Evolutionary conservation across 2,888 invertebrate species (phyloP), one percentile per base, ranked within the genome.

Genomic region (Macaria liturata): DNA sequence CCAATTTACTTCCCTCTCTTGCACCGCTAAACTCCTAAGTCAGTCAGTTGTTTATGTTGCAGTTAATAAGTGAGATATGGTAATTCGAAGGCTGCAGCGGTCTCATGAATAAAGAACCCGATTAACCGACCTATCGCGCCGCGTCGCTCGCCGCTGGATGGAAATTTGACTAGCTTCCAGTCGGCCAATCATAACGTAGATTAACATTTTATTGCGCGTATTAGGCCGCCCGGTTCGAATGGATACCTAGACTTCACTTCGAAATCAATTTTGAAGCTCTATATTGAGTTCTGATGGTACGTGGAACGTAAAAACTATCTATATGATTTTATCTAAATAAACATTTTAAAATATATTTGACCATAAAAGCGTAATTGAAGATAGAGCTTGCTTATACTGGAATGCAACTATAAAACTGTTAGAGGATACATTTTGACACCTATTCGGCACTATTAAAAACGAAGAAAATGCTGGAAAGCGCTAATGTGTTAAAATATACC

Each of bases 141-240:
- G 47, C 52, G 53, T 4, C 34, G 5, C 4, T 7, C 3, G 34
- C 34, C 34, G 3, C 34, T 7, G 34, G 7, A 7, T 4, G 34
- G 44, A 20, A 65, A 65, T 62, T 58, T 54, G 54, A 60, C 58
- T 58, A 67, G 66, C 64, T 58, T 49, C 68, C 59, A 67, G 65
- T 63, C 64, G 61, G 74, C 75, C 79, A 78, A 80, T 80, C 78
- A 81, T 80, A 77, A 70, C 71, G 65, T 62, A 68, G 68, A 81
- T 81, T 80, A 76, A 73, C 76, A 76, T 78, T 77, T 75, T 76
- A 77, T 71, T 71, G 66, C 70, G 54, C 59, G 63, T 65, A 64
- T 62, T 61, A 64, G 50, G 20, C 37, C 37, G 31, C 32, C 46
- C 46, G 43, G 40, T 51, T 48, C 45, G 53, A 45, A 44, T 49